These are phyloP conservation scores for Chlamydotis undulata DNA, from an alignment of 2,113 vertebrate species.

Conservation along the genomic window DNA sequence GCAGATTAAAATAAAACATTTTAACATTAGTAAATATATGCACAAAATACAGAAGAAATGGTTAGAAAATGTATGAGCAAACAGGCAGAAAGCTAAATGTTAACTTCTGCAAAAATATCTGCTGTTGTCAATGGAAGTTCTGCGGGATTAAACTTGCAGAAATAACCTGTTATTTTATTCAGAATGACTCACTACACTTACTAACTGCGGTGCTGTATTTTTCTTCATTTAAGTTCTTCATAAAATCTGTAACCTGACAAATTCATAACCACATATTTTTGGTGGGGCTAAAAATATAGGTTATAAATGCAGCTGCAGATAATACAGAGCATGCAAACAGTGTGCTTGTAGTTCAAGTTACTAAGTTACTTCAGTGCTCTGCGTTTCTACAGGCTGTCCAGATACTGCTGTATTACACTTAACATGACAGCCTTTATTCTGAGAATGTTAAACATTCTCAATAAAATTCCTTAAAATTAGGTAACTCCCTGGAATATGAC, in stretches of 20 bases:
- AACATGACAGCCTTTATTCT: not conserved
- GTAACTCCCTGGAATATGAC: not conserved
- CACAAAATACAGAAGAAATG: not conserved
- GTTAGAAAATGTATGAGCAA: not conserved
- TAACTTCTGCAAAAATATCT: conserved; percentile 44
- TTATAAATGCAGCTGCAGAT: not conserved
- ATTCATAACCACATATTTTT: not conserved
- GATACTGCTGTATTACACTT: not conserved
- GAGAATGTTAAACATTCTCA: not conserved
- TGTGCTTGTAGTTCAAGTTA: not conserved
- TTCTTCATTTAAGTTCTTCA: conserved; percentile 11
- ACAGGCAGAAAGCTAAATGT: not conserved
- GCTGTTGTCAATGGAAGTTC: conserved; percentile 4
- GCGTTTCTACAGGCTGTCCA: not conserved
- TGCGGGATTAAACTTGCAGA: conserved; percentile 8
- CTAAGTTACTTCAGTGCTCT: not conserved
- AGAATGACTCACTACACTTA: conserved; percentile 40
- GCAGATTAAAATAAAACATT: not conserved
- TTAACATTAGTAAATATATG: not conserved
- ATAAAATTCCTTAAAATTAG: not conserved
- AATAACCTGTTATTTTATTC: conserved; percentile 25
- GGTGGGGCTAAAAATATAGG: not conserved
- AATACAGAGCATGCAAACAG: not conserved
- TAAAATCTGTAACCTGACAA: not conserved
- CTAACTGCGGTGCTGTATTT: not conserved